These are phyloP conservation scores for human DNA, from an alignment of 2,113 vertebrate genomes.

Conservation along the genomic window DNA sequence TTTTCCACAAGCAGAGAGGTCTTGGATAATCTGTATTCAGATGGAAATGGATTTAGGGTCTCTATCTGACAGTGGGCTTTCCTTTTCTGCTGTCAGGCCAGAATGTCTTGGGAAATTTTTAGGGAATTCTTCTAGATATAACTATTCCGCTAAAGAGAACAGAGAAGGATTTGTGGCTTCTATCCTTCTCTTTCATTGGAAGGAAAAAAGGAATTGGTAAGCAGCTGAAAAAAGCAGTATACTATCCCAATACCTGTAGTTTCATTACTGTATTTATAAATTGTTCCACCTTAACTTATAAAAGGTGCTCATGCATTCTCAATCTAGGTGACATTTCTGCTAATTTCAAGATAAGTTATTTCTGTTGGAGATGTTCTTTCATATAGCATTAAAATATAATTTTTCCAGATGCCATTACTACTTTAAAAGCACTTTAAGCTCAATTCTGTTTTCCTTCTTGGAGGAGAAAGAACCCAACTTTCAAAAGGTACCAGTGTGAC, in stretches of 20 bases:
- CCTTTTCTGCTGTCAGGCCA: neutral
- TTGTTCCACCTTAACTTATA: neutral
- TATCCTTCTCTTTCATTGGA: no score
- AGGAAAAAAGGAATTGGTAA: neutral
- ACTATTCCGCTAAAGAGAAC: neutral
- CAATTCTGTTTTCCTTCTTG: neutral
- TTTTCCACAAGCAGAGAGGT: neutral
- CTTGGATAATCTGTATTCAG: neutral
- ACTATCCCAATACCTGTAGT: neutral
- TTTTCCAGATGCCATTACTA: neutral
- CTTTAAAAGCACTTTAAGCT: neutral
- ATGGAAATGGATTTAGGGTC: neutral
- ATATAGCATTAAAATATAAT: neutral
- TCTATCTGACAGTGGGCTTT: neutral
- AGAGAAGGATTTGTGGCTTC: neutral
- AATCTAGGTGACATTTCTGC: neutral
- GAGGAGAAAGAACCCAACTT: neutral
- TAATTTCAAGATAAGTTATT: neutral
- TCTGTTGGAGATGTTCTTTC: neutral
- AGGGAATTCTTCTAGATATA: neutral
- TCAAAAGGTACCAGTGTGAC: neutral
- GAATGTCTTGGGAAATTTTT: neutral
- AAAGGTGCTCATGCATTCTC: neutral
- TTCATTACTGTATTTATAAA: neutral
- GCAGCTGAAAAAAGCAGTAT: neutral